Evolutionary conservation across 2,113 vertebrate species (phyloP).

Genomic region (Numenius arquata): DNA sequence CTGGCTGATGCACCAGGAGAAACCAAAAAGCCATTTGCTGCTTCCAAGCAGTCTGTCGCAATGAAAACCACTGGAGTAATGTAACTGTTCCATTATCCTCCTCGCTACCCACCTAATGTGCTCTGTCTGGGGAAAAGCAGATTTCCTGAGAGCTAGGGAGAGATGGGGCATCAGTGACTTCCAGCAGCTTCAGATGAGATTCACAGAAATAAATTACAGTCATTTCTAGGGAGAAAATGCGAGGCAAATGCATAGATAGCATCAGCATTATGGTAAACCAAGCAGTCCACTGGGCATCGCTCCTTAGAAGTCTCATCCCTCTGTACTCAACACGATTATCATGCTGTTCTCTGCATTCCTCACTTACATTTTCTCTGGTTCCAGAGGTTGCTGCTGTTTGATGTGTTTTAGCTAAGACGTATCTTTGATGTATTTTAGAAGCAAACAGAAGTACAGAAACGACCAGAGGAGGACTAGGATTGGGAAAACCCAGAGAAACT

Average conservation of each 20-base stretch:
- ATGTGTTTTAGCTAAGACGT: not conserved
- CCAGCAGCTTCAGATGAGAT: not conserved
- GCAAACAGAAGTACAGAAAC: not conserved
- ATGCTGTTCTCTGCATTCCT: not conserved
- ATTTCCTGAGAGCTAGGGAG: not conserved
- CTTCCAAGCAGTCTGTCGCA: not conserved
- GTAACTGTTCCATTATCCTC: not conserved
- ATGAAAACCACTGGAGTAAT: not conserved
- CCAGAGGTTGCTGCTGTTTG: not conserved
- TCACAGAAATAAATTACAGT: not conserved
- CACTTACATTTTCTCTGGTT: not conserved
- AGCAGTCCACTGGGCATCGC: not conserved
- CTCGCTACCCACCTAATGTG: not conserved
- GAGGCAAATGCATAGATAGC: not conserved
- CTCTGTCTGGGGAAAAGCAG: not conserved
- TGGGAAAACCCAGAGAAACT: not conserved
- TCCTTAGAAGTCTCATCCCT: not conserved
- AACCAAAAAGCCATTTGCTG: not conserved
- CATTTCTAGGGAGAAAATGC: not conserved
- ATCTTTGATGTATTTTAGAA: constrained; percentile 54
- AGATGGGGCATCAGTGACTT: not conserved
- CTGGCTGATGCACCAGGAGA: not conserved
- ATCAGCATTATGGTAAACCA: not conserved
- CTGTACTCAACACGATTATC: not conserved
- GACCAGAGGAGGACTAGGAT: not conserved